These are phyloP conservation scores for Poeciliopsis turrubarensis DNA, from an alignment of 2,113 vertebrate genomes.

Conservation along the genomic window DNA sequence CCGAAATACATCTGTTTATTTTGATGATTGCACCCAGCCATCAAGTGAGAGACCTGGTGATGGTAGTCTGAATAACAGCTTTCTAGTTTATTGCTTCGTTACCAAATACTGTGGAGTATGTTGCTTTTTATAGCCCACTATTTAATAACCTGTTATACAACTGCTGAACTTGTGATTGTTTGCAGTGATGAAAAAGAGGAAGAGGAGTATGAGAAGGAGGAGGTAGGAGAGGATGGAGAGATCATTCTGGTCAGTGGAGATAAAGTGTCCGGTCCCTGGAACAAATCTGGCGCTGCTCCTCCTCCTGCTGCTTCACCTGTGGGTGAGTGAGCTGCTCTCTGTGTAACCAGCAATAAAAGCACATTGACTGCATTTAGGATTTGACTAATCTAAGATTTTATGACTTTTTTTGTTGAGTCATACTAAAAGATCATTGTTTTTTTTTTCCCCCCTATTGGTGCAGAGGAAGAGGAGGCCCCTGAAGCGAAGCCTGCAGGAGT, in stretches of 20 bases:
- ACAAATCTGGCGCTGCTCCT: slow-evolving; percentile 86
- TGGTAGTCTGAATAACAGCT: background rate
- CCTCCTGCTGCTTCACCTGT: slow-evolving; percentile 77
- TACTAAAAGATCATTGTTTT: background rate
- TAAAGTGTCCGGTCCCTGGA: slow-evolving; percentile 93
- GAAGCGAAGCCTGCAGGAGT: slow-evolving; percentile 89
- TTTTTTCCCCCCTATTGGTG: background rate
- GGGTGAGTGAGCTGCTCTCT: slow-evolving; percentile 79
- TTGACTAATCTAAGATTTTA: background rate
- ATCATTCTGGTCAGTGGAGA: slow-evolving; percentile 84
- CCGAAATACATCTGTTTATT: background rate
- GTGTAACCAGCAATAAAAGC: background rate
- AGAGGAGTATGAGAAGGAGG: slow-evolving; percentile 93
- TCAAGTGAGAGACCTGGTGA: background rate
- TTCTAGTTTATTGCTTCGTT: background rate
- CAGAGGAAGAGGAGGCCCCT: slow-evolving; percentile 82
- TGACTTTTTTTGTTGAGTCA: background rate
- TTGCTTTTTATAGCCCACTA: background rate
- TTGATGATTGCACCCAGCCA: background rate
- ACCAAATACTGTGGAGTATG: no score
- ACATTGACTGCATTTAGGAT: background rate
- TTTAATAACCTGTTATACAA: background rate
- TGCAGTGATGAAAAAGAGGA: slow-evolving; percentile 91
- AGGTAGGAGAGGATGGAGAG: slow-evolving; percentile 90
- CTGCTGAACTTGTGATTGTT: slow-evolving; percentile 26